Evolutionary conservation across 2,888 invertebrate species (phyloP).

Genomic region (Muscina levida): DNA sequence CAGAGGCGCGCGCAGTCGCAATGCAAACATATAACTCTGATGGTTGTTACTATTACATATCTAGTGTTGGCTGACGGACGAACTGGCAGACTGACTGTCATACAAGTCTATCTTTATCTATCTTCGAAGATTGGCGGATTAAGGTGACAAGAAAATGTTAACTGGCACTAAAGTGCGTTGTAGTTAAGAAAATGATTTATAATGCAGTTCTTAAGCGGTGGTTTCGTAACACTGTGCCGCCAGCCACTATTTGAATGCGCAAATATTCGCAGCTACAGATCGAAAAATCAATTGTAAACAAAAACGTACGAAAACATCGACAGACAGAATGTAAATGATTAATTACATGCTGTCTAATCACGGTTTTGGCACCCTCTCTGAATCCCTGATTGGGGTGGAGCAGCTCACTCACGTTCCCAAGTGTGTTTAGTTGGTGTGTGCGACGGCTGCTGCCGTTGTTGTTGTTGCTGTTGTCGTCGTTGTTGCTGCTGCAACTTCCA

Average conservation of each 20-base stretch:
- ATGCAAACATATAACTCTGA: neutral
- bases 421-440: neutral
- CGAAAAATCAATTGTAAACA: neutral
- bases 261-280: neutral
- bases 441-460: neutral
- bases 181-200: no score
- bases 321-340: slow-evolving; percentile 56
- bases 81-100: neutral
- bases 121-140: neutral
- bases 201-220: neutral
- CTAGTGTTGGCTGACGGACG: neutral
- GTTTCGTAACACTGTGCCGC: neutral
- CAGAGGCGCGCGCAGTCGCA: slow-evolving; percentile 58
- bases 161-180: neutral
- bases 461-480: slow-evolving; percentile 21
- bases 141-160: neutral
- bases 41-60: neutral
- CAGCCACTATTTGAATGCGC: slow-evolving; percentile 2
- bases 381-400: slow-evolving; percentile 62
- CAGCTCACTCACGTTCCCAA: slow-evolving; percentile 50
- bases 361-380: slow-evolving; percentile 50
- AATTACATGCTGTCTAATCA: slow-evolving; percentile 63
- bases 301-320: slow-evolving; percentile 7
- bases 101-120: neutral
- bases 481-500: slow-evolving; percentile 25